These are phyloP conservation scores for Temnothorax curvispinosus DNA, from an alignment of 1,140 invertebrate species.

Conservation along the genomic window DNA sequence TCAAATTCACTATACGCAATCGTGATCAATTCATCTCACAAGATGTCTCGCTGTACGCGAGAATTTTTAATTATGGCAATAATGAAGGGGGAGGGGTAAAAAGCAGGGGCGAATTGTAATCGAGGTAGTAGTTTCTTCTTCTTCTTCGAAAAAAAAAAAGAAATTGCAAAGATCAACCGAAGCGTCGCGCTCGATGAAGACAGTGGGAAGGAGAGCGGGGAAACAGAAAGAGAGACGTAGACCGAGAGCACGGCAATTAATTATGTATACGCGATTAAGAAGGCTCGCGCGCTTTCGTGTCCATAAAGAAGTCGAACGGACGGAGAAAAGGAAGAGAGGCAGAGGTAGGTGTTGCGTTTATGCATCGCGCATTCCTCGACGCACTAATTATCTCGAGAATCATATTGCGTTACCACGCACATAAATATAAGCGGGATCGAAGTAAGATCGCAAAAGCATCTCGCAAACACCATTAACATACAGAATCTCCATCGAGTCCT, in stretches of 20 bases:
- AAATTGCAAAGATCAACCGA: slow-evolving; percentile 40
- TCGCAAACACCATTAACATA: slow-evolving; percentile 15
- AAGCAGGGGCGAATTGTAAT: neutral
- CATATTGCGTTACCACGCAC: slow-evolving; percentile 47
- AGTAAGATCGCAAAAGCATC: neutral
- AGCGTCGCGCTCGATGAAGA: slow-evolving; percentile 38
- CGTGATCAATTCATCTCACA: neutral
- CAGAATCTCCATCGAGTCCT: slow-evolving; percentile 18
- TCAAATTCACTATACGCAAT: neutral
- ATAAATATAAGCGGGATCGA: slow-evolving; percentile 36
- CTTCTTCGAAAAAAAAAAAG: slow-evolving; percentile 16
- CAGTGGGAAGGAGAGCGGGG: neutral
- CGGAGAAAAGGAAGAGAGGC: neutral
- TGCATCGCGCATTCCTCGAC: slow-evolving; percentile 65
- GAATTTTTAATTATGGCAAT: slow-evolving; percentile 20
- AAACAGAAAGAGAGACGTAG: slow-evolving; percentile 31
- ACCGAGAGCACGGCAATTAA: slow-evolving; percentile 68
- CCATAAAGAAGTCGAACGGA: slow-evolving; percentile 64
- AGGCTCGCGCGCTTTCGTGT: slow-evolving; percentile 72
- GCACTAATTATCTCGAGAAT: slow-evolving; percentile 68
- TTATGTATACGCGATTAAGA: slow-evolving; percentile 76
- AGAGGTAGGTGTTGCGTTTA: slow-evolving; percentile 66
- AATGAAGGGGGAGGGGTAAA: neutral
- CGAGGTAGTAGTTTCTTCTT: neutral
- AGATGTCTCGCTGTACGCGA: neutral